Evolutionary conservation across 2,797 vertebrate species (phyloP).

Genomic region (Ceryle rudis): DNA sequence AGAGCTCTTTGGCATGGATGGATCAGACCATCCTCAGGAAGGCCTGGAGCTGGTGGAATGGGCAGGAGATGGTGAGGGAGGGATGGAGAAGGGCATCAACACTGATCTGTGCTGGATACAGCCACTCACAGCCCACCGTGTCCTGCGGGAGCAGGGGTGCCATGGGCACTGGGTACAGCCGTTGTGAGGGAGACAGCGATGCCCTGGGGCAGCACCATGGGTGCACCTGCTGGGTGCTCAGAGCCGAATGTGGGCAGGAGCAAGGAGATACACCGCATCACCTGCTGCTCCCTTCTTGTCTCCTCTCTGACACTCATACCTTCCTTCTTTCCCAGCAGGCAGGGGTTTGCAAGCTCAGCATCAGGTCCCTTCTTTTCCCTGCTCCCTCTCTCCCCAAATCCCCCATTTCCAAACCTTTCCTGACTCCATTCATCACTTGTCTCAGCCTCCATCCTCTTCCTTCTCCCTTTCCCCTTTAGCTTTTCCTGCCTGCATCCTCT

Average conservation of each 20-base stretch:
- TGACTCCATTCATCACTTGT: not conserved
- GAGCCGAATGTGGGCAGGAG: not conserved
- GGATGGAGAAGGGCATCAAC: not conserved
- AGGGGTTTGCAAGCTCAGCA: not conserved
- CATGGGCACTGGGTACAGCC: rapidly evolving
- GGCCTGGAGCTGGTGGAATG: not conserved
- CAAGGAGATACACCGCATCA: not conserved
- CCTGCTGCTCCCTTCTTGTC: not conserved
- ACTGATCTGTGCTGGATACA: not conserved
- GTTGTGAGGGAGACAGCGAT: too few species aligned
- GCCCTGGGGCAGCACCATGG: not conserved
- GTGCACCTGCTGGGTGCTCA: not conserved
- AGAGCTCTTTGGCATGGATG: not conserved
- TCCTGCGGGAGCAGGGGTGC: not conserved
- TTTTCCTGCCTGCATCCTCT: not conserved
- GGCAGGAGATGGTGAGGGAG: not conserved
- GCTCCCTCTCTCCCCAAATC: not conserved
- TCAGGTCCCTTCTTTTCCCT: not conserved
- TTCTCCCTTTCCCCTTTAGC: not conserved
- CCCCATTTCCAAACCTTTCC: not conserved
- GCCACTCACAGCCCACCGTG: rapidly evolving
- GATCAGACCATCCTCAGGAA: rapidly evolving
- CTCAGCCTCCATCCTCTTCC: not conserved
- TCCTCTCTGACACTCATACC: not conserved
- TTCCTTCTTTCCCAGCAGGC: not conserved